These are phyloP conservation scores for Bursaphelenchus mucronatus DNA, from an alignment of 1,140 invertebrate genomes.

Conservation along the genomic window DNA sequence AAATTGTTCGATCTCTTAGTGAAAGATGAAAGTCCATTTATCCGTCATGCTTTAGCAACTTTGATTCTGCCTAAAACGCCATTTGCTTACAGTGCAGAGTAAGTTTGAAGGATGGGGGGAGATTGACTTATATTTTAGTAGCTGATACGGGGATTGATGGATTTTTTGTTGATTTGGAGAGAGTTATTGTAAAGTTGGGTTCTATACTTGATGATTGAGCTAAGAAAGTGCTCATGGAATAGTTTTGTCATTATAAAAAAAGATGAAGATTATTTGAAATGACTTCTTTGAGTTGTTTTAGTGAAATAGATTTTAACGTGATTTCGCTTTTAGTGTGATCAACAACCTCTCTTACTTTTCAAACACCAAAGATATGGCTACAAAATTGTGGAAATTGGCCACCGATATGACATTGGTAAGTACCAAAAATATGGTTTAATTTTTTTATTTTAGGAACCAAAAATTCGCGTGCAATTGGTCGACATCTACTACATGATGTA, in stretches of 20 bases:
- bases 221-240: too few relatives aligned
- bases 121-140: too few relatives aligned
- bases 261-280: conserved; percentile 6
- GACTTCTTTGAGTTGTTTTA: conserved; percentile 3
- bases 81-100: conserved; percentile 23
- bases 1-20: conserved; percentile 11
- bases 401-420: too few relatives aligned
- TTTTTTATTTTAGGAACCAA: conserved; percentile 9
- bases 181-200: too few relatives aligned
- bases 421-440: too few relatives aligned
- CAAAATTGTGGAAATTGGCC: too few relatives aligned
- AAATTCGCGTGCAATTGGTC: neutral
- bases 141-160: too few relatives aligned
- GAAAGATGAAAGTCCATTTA: conserved; percentile 14
- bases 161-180: too few relatives aligned
- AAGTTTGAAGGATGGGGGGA: neutral
- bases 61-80: conserved; percentile 10
- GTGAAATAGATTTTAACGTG: neutral
- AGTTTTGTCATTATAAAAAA: too few relatives aligned
- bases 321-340: conserved; percentile 9
- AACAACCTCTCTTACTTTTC: too few relatives aligned
- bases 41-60: conserved; percentile 9
- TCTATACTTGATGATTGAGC: too few relatives aligned
- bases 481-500: conserved; percentile 20
- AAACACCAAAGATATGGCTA: too few relatives aligned